phyloP scores from a whole-genome alignment of 2,888 invertebrate species.

The Sthenelais limicola region DNA sequence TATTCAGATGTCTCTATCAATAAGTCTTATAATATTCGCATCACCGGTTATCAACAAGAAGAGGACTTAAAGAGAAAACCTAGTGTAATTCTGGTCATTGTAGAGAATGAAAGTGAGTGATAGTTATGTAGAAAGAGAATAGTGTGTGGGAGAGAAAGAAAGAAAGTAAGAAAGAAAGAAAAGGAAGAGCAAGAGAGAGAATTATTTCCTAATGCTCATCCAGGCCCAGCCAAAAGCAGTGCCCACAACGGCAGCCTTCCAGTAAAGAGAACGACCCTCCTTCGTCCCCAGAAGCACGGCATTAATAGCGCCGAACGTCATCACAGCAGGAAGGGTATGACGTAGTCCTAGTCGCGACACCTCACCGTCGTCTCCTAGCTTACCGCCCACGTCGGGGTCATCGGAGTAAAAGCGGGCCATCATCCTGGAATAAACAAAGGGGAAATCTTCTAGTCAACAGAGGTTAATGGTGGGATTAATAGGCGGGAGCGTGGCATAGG shows the following conservation, averaged over 20 bases:
- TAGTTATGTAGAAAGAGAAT: too few species aligned
- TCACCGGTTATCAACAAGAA: too few species aligned
- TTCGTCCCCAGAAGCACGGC: conserved; percentile 27
- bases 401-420: conserved; percentile 34
- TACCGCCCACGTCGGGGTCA: conserved; percentile 11
- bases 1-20: too few species aligned
- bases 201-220: conserved; percentile 4
- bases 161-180: too few species aligned
- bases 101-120: too few species aligned
- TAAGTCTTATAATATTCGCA: too few species aligned
- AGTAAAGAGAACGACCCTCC: conserved; percentile 44
- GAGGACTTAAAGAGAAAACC: too few species aligned
- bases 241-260: conserved; percentile 41
- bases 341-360: conserved; percentile 4
- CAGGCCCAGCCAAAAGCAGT: conserved; percentile 46
- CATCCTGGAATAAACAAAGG: conserved; percentile 13
- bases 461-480: too few species aligned
- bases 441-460: too few species aligned
- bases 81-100: too few species aligned
- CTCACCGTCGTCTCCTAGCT: conserved; percentile 32
- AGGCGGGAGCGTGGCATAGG: too few species aligned
- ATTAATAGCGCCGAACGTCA: conserved; percentile 18
- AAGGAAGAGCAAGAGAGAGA: not conserved
- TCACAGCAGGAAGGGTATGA: conserved; percentile 24
- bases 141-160: too few species aligned